Evolutionary conservation across 2,113 vertebrate species (phyloP), one percentile per base, ranked within the genome.

Genomic region (Marcusenius ussheri): DNA sequence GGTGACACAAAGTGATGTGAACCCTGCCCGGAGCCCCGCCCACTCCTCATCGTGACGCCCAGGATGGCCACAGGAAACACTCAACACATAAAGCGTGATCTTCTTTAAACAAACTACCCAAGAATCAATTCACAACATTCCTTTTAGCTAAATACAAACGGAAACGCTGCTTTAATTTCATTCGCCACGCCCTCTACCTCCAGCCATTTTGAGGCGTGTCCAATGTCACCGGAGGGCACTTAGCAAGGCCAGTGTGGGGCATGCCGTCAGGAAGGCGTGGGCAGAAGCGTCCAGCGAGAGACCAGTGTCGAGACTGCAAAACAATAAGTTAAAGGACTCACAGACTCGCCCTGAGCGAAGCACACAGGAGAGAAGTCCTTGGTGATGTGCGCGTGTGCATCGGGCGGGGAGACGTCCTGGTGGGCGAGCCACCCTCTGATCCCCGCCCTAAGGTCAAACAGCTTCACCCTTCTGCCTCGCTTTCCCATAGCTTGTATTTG

Each of bases 291-390:
- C 89, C 90, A 92, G 90, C 90, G 91, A 89, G 93, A 94, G 93
- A 96, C 95, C 96, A 96, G 96, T 96, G 96, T 96, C 92, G 93
- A 94, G 96, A 96, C 96, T 91, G 92, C 85, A 94, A 95, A 95
- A 94, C 91, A 96, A 96, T 96, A 96, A 96, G 94, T 96, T 95
- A 96, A 93, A 93, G 91, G 93, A 92, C 91, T 93, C 91, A 80
- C 88, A 90, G 91, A 93, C 90, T 93, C 89, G 93, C 92, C 93
- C 94, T 94, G 93, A 80, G 62, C 3, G 90, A 46, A 93, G 92
- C 90, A 91, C 92, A 91, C 91, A 92, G 91, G 94, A 92, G 90
- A 91, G 88, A 83, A 94, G 94, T 94, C 92, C 91, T 93, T 95
- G 94, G 94, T 94, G 95, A 93, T 93, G 93, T 80, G 74, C 1